Evolutionary conservation across 2,113 vertebrate genomes (phyloP).

Genomic region (Conger conger): DNA sequence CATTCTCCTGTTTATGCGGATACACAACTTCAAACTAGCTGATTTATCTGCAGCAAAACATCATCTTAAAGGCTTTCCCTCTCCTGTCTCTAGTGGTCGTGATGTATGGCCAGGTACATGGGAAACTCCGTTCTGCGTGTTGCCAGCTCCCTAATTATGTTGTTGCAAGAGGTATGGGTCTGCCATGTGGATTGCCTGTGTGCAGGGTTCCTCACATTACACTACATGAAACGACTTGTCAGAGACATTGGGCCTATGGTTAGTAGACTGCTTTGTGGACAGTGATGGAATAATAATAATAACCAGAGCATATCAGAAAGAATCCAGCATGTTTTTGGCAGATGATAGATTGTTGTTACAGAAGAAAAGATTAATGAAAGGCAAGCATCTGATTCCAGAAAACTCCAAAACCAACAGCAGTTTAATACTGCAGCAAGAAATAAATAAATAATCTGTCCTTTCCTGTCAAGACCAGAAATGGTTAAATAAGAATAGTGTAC

Average conservation of each 20-base stretch:
- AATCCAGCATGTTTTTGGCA: background rate
- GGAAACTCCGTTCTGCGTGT: background rate
- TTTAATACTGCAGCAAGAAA: no score
- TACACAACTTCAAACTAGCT: background rate
- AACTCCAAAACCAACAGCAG: no score
- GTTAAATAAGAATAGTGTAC: no score
- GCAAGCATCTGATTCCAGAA: no score
- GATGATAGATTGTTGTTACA: background rate
- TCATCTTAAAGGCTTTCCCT: background rate
- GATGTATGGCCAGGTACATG: background rate
- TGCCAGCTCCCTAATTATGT: background rate
- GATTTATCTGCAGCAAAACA: background rate
- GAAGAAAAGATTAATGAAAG: no score
- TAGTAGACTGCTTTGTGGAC: background rate
- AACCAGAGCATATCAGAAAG: background rate
- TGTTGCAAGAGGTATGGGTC: background rate
- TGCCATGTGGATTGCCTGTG: background rate
- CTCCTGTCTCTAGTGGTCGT: background rate
- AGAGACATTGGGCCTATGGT: background rate
- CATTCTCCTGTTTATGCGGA: no score
- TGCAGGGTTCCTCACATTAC: background rate
- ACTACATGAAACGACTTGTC: background rate
- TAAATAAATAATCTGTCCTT: no score
- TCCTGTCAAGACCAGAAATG: no score
- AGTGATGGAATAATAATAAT: slow-evolving; percentile 1